phyloP scores from a whole-genome alignment of 1,140 invertebrate genomes.

The Heliconius hewitsoni region DNA sequence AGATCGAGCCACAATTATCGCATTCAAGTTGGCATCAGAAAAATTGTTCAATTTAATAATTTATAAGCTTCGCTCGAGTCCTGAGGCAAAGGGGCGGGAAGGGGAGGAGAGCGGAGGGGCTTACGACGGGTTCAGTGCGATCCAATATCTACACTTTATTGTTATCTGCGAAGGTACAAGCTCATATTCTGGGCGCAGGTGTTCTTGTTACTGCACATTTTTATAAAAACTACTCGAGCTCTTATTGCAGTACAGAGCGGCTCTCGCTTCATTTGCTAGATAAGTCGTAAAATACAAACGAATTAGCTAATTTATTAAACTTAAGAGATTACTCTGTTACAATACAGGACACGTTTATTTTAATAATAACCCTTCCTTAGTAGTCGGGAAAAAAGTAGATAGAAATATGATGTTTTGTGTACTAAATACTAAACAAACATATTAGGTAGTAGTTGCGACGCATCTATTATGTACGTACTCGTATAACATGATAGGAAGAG shows the following conservation, averaged over 20 bases:
- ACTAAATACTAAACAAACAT: too few relatives aligned
- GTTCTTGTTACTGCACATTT: slow-evolving; percentile 21
- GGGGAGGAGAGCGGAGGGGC: not conserved
- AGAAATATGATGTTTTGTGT: too few relatives aligned
- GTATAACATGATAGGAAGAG: too few relatives aligned
- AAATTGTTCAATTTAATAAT: too few relatives aligned
- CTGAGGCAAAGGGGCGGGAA: too few relatives aligned
- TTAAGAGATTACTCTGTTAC: not conserved
- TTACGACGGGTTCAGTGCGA: slow-evolving; percentile 10
- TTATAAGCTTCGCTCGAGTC: too few relatives aligned
- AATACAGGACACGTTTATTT: not conserved
- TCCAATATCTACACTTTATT: slow-evolving; percentile 31
- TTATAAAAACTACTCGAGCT: slow-evolving; percentile 16
- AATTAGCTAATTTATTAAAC: not conserved
- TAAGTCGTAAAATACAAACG: not conserved
- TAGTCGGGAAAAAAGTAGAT: too few relatives aligned
- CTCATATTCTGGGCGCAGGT: slow-evolving; percentile 34
- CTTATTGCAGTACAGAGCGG: slow-evolving; percentile 5
- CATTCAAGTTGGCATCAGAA: too few relatives aligned
- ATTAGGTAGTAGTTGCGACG: too few relatives aligned
- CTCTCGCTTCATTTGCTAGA: not conserved
- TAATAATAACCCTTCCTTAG: too few relatives aligned
- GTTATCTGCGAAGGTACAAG: slow-evolving; percentile 29
- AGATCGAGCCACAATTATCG: too few relatives aligned
- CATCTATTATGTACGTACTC: too few relatives aligned